Percentiles rank a stretch among this genome's conserved stretches.
Evolutionary conservation across 2,888 invertebrate genomes (phyloP).

Genomic region (Phyllotreta striolata): DNA sequence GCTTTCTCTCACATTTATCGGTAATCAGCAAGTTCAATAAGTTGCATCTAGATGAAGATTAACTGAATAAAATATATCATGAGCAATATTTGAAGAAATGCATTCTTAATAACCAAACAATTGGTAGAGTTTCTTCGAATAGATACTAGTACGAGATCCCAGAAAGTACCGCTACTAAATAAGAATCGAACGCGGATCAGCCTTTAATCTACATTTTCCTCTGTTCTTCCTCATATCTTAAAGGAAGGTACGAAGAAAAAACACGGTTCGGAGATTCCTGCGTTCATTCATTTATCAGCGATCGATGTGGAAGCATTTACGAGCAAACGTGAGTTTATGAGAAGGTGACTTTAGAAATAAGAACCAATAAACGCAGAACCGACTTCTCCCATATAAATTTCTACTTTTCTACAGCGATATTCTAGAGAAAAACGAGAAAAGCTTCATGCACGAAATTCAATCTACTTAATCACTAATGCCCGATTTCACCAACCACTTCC

Average conservation of each 20-base stretch:
- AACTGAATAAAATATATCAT: not conserved
- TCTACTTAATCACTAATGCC: no score
- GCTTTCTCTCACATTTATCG: no score
- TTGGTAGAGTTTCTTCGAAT: no score
- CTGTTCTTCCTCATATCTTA: constrained; percentile 25
- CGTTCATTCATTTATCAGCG: constrained; percentile 8
- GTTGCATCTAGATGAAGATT: no score
- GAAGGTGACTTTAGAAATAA: not conserved
- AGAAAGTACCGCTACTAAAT: constrained; percentile 14
- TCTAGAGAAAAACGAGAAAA: no score
- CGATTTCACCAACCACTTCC: no score
- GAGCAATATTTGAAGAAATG: not conserved
- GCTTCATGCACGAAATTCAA: no score
- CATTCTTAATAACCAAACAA: no score
- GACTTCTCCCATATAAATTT: no score
- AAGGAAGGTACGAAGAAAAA: constrained; percentile 19
- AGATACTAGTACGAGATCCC: not conserved
- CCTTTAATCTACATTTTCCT: constrained; percentile 15
- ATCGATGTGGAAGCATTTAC: constrained; percentile 5
- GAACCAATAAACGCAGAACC: no score
- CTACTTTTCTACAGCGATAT: no score
- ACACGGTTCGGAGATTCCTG: constrained; percentile 27
- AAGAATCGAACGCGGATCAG: not conserved
- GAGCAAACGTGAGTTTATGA: constrained; percentile 9
- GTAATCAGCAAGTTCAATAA: no score